Evolutionary conservation across 2,113 vertebrate species (phyloP), one percentile per base, ranked within the genome.

Genomic region (Zosterops hypoxanthus): DNA sequence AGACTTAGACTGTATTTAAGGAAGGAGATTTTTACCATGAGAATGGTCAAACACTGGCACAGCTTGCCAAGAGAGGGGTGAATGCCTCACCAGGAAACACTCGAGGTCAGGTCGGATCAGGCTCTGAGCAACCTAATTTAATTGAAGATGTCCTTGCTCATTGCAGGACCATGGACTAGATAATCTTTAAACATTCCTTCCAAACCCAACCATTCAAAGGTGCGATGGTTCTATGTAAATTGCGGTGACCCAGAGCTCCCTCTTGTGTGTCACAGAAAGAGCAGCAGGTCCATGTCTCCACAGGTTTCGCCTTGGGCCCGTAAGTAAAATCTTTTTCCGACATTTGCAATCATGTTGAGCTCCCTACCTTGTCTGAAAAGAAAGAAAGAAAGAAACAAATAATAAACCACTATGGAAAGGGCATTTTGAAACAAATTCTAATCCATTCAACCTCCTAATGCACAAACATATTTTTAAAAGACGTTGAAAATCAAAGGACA

Each of bases 161-260:
- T 8, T 22, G 41, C 29, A 55, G 41, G 9, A 12, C 14, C 18
- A 31, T 19, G 9, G 9, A 61, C 47, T 22, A 22, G 34, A 47
- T 5, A 47, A 33, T 29, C 31, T 49, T 16, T 34, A 61, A 69
- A 61, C 0, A 5, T 5, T 25, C 34, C 19, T 60, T 26, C 21
- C 70, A 69, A 20, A 8, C 21, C 6, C 17, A 36, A 42, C 22
- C 21, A 6, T 21, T 25, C 24, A 3, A 25, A 2, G 39, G 9
- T 1, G 29, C 1, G 1, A 7, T 0, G 29, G 61, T 6, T 76
- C 17, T 26, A 16, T 3, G 22, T 8, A 42, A 55, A 22, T 52
- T 59, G 18, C 31, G 36, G 53, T 41, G 85, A 83, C 26, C 82
- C 93, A 94, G 39, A 60, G 96, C 94, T 95, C 97, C 96, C 95